Base-by-base conservation (phyloP, 2,888 invertebrate genomes). In the Drosophila atripex region DNA sequence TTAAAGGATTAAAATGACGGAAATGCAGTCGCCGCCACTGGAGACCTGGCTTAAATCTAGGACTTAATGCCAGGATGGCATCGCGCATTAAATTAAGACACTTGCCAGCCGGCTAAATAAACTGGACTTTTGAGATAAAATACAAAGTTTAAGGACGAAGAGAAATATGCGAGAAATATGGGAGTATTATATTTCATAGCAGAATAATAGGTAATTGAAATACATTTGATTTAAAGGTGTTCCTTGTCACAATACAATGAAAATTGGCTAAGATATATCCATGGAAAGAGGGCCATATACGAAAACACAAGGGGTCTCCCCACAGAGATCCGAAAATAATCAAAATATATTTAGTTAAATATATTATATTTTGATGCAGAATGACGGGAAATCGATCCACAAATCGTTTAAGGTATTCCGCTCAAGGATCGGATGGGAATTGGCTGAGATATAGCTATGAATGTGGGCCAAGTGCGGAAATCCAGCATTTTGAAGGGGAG, bases 1-100 rank as follows among this genome's bases (percentile, higher is more conserved):
- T 75, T 75, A 75, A 75, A 68, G 74, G 75, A 75, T 75, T 75
- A 75, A 75, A 75, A 75, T 39, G 52, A 57, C 55, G 71, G 71
- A 71, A 71, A 71, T 71, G 61, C 70, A 63, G 30, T 60, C 41
- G 61, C 61, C 50, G 49, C 41, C 39, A 47, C 28, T 30, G 47
- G 47, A 41, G 28, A 39, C 23, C 18, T 23, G 51, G 32, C 68
- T 63, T 51, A 61, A 63, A 51, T 32, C 64, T 18, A 41, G 64
- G 64, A 63, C 47, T 61, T 23, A 18, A 30, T 7, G 21, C 12
- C 12, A 18, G 32, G 8, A 56, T 50, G 16, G 21, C 53, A 12
- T 11, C 11, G 57, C 11, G 57, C 57, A 51, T 30, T 61, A 9
- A 47, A 61, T 35, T 30, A 46, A 38, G 16, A 60, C 18, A 59